Conservation (phyloP, 2,797 vertebrate genomes). For the Anguilla anguilla region DNA sequence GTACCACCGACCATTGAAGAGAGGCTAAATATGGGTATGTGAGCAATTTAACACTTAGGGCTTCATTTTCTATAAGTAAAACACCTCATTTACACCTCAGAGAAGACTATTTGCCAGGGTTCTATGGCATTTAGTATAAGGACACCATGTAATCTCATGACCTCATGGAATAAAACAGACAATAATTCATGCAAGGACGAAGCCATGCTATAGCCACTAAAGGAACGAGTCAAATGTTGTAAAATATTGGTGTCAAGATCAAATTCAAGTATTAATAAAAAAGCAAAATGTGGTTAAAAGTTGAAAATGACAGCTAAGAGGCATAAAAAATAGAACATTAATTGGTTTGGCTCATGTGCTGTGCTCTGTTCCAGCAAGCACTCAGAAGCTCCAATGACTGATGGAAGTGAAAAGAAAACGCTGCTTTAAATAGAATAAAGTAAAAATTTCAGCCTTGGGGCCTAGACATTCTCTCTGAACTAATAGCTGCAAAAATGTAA, state of each 20-base stretch:
- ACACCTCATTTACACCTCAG: no score
- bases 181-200: background rate
- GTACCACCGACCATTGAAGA: no score
- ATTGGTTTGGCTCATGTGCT: background rate
- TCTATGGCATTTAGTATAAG: no score
- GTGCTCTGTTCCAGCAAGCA: background rate
- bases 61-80: no score
- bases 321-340: background rate
- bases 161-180: background rate
- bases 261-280: background rate
- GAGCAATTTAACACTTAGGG: no score
- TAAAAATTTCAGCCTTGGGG: background rate
- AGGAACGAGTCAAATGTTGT: background rate
- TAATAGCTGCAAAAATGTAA: slow-evolving; percentile 20
- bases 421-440: slow-evolving; percentile 10
- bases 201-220: background rate
- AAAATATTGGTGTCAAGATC: background rate
- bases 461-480: background rate
- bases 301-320: background rate
- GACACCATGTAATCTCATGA: background rate
- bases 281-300: background rate
- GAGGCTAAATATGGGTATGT: no score
- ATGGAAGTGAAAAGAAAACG: background rate
- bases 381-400: background rate
- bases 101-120: no score